Evolutionary conservation across 2,113 vertebrate species (phyloP), one percentile per base, ranked within the genome.

Genomic region (Macroglossus sobrinus): DNA sequence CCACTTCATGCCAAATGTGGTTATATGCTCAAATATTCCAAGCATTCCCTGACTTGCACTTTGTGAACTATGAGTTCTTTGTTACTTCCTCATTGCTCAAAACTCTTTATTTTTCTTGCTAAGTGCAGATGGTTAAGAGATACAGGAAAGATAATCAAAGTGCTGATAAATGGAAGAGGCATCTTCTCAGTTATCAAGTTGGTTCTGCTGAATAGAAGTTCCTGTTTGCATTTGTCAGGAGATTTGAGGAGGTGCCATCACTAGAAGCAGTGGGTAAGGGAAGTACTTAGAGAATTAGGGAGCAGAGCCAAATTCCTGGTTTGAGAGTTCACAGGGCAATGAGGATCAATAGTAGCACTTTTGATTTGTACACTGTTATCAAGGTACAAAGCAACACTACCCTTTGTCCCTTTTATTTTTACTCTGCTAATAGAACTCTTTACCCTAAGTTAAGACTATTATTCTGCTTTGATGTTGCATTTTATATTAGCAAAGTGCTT

Each of bases 381-480:
- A 96, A 96, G 93, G 97, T 96, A 96, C 95, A 96, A 74, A 91
- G 91, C 94, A 78, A 87, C 74, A 92, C 89, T 97, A 86, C 97
- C 97, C 97, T 97, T 97, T 97, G 97, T 89, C 97, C 97, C 89
- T 91, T 87, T 96, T 40, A 93, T 87, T 96, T 97, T 91, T 57
- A 40, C 59, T 89, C 72, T n/a, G 78, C 74, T 97, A 97, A 95
- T 96, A 78, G 82, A 97, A 75, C 59, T 61, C n/a, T 96, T 96
- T 55, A 75, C 89, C 85, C 75, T 80, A 96, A 97, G 96, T 96
- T 96, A 97, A 96, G 91, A 96, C 85, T 71, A 92, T 91, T 94
- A 94, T 71, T 97, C 87, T 80, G 94, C 96, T 94, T 93, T 97
- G 86, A 96, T 96, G 81, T 91, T 94, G 79, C 38, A 53, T 94